These are phyloP conservation scores for Melopsittacus undulatus DNA, from an alignment of 2,797 vertebrate genomes.

Conservation along the genomic window DNA sequence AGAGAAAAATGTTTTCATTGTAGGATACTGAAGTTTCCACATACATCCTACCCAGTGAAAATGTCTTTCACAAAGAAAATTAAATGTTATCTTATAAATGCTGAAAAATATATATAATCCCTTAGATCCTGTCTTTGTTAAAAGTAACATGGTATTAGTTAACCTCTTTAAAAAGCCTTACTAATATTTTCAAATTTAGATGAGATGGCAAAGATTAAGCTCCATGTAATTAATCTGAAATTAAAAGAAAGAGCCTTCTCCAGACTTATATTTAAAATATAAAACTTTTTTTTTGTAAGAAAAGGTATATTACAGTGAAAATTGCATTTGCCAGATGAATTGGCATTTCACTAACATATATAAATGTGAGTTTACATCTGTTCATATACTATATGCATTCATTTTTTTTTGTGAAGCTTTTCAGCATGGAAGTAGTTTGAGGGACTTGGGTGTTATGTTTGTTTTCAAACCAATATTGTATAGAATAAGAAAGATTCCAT, in stretches of 20 bases:
- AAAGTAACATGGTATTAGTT: neutral
- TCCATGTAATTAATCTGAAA: neutral
- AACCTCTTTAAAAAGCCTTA: neutral
- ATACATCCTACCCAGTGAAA: slow-evolving; percentile 28
- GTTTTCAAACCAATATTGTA: neutral
- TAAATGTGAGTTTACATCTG: neutral
- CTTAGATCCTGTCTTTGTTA: neutral
- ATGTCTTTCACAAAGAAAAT: slow-evolving; percentile 20
- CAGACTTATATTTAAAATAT: neutral
- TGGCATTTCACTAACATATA: neutral
- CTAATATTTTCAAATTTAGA: neutral
- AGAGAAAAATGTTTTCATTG: slow-evolving; percentile 65
- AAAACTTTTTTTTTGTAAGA: neutral
- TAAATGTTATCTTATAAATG: neutral
- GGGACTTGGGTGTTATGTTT: neutral
- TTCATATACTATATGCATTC: neutral
- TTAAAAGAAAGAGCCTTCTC: neutral
- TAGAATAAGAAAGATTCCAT: neutral
- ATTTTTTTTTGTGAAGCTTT: neutral
- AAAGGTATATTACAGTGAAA: neutral
- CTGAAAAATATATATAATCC: neutral
- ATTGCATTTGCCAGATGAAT: neutral
- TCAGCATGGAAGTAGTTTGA: neutral
- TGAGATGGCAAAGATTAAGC: neutral
- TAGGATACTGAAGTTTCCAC: slow-evolving; percentile 50